phyloP scores from a whole-genome alignment of 2,797 vertebrate species.

The Falco naumanni region DNA sequence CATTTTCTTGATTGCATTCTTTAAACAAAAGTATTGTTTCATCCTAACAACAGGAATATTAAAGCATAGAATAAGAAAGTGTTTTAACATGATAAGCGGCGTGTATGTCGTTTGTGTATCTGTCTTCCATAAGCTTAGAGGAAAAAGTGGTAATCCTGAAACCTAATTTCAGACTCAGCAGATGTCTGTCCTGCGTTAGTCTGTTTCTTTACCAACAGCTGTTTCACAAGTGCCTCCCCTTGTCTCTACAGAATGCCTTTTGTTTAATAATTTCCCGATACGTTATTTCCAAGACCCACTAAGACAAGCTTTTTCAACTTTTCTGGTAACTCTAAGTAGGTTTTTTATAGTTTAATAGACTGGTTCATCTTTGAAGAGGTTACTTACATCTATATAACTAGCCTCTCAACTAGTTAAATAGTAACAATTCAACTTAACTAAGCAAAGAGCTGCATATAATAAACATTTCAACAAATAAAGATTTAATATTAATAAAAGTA shows the following conservation, averaged over 20 bases:
- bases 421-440: background rate
- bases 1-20: slow-evolving; percentile 44
- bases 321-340: background rate
- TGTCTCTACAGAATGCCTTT: slow-evolving; percentile 56
- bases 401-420: background rate
- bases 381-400: background rate
- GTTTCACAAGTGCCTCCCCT: slow-evolving; percentile 58
- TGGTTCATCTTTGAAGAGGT: background rate
- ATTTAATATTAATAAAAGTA: background rate
- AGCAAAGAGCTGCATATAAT: background rate
- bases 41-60: slow-evolving; percentile 13
- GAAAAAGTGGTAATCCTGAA: slow-evolving; percentile 60
- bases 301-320: background rate
- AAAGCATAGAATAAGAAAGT: background rate
- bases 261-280: slow-evolving; percentile 43
- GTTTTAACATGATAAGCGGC: background rate
- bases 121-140: slow-evolving; percentile 30
- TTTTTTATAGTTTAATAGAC: background rate
- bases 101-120: background rate
- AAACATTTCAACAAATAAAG: background rate
- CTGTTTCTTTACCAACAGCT: slow-evolving; percentile 62
- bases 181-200: slow-evolving; percentile 62
- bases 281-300: background rate
- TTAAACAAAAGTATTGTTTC: slow-evolving; percentile 46
- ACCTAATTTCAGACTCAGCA: slow-evolving; percentile 65